These are phyloP conservation scores for Sinocyclocheilus maitianheensis DNA, from an alignment of 2,113 vertebrate genomes.

Conservation along the genomic window DNA sequence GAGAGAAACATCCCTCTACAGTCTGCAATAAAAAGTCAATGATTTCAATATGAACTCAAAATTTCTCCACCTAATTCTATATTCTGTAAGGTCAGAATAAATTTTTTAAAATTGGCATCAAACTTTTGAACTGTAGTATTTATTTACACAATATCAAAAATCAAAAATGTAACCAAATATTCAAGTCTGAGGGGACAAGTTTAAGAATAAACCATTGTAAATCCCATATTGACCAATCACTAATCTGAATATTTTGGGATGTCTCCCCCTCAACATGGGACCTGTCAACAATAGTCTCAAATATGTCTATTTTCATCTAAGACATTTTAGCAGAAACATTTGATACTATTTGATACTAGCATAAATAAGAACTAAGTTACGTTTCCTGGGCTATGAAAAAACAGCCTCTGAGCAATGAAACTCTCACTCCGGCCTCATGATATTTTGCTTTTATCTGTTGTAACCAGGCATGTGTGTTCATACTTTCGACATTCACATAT, in stretches of 20 bases:
- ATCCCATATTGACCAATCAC: too few relatives aligned
- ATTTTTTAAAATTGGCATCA: too few relatives aligned
- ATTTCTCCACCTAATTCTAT: too few relatives aligned
- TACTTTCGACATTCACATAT: background rate
- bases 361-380: too few relatives aligned
- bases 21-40: background rate
- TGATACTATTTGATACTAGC: background rate
- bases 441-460: background rate
- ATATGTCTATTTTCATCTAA: background rate
- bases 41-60: background rate
- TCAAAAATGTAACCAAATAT: too few relatives aligned
- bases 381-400: background rate
- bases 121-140: too few relatives aligned
- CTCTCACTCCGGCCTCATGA: background rate
- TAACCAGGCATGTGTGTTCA: background rate
- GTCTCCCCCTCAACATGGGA: background rate
- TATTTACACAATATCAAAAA: too few relatives aligned
- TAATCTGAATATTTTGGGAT: too few relatives aligned
- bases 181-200: too few relatives aligned
- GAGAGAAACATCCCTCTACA: background rate
- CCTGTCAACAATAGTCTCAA: background rate
- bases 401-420: background rate
- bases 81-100: too few relatives aligned
- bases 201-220: too few relatives aligned
- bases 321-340: background rate